phyloP scores from a whole-genome alignment of 1,140 invertebrate species.

The Hyposmocoma kahamanoa region DNA sequence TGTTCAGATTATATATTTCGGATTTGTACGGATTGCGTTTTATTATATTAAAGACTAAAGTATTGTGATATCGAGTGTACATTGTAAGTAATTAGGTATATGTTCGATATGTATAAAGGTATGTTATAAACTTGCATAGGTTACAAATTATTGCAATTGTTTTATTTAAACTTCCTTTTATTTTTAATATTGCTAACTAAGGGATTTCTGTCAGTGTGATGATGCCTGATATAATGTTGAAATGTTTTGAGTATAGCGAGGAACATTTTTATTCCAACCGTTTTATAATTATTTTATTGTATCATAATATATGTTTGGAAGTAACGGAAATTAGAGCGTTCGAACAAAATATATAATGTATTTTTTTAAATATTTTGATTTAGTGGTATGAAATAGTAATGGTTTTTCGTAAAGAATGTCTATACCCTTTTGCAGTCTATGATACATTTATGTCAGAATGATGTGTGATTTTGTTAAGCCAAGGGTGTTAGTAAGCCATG shows the following conservation, averaged over 20 bases:
- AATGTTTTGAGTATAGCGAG: conserved; percentile 50
- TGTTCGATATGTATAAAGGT: neutral
- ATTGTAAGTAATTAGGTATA: conserved; percentile 15
- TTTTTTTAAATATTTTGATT: no score
- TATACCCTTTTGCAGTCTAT: no score
- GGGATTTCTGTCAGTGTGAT: no score
- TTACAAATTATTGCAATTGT: conserved; percentile 27
- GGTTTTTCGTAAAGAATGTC: no score
- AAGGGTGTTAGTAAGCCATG: no score
- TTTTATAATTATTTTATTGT: conserved; percentile 22
- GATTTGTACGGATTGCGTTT: conserved; percentile 6
- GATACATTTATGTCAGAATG: no score
- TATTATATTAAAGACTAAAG: conserved; percentile 41
- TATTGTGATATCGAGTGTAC: conserved; percentile 63
- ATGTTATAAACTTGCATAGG: conserved; percentile 55
- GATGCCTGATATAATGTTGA: conserved; percentile 32
- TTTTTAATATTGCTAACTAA: no score
- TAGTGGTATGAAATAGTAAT: no score
- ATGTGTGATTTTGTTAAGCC: no score
- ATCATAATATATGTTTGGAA: neutral
- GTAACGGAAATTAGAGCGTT: no score
- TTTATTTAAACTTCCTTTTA: conserved; percentile 40
- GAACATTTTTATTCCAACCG: conserved; percentile 33
- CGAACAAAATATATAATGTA: no score
- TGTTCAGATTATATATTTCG: no score